These are phyloP conservation scores for Neoascia interrupta DNA, from an alignment of 2,888 invertebrate genomes.

Conservation along the genomic window DNA sequence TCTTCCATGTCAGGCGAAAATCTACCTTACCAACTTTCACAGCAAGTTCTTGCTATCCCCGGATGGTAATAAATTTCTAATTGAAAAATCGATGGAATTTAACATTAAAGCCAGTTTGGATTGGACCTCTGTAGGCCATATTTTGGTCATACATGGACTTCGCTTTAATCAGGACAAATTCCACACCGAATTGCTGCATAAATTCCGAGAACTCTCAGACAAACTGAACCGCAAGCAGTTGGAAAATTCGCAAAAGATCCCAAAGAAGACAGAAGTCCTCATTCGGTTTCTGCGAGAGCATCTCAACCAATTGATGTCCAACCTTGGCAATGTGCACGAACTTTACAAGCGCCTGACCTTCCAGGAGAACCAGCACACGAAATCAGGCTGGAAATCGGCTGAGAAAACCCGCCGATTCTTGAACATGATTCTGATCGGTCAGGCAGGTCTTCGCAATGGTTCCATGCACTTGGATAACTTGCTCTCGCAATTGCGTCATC, in stretches of 20 bases:
- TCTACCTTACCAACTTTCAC: slow-evolving; percentile 81
- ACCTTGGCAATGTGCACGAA: slow-evolving; percentile 81
- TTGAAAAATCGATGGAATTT: slow-evolving; percentile 76
- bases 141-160: slow-evolving; percentile 81
- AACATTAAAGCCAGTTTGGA: slow-evolving; percentile 76
- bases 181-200: slow-evolving; percentile 80
- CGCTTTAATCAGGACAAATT: slow-evolving; percentile 81
- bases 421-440: slow-evolving; percentile 83
- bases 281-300: slow-evolving; percentile 77
- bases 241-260: slow-evolving; percentile 75
- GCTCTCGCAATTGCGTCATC: slow-evolving; percentile 74
- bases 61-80: slow-evolving; percentile 80
- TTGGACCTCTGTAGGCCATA: slow-evolving; percentile 79
- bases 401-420: slow-evolving; percentile 80
- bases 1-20: slow-evolving; percentile 79
- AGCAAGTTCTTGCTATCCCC: slow-evolving; percentile 80
- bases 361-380: slow-evolving; percentile 80
- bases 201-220: slow-evolving; percentile 73
- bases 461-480: slow-evolving; percentile 80
- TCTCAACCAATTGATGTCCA: slow-evolving; percentile 72
- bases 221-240: slow-evolving; percentile 72
- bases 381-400: slow-evolving; percentile 79
- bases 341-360: slow-evolving; percentile 80
- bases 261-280: slow-evolving; percentile 75
- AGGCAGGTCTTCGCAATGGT: slow-evolving; percentile 82